Percentiles rank a stretch among this genome's conserved stretches.
Conservation (phyloP, 2,888 invertebrate species). For the Lottia scabra region DNA sequence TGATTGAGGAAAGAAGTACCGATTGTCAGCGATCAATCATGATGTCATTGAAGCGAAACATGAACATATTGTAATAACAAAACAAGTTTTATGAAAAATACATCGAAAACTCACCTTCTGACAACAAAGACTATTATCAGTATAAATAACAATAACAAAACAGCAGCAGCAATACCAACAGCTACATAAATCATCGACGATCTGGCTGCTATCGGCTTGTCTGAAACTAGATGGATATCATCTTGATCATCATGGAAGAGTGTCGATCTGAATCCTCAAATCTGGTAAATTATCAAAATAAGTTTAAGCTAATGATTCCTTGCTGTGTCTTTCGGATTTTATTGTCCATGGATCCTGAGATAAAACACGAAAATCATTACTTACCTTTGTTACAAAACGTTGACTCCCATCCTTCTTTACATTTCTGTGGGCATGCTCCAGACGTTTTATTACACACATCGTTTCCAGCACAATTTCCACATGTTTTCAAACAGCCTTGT, state of each 20-base stretch:
- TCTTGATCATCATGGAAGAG: too few species aligned
- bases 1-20: too few species aligned
- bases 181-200: not conserved
- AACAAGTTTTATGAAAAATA: too few species aligned
- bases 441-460: constrained; percentile 22
- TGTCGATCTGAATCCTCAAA: too few species aligned
- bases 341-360: too few species aligned
- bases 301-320: too few species aligned
- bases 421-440: constrained; percentile 26
- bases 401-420: constrained; percentile 25
- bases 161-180: constrained; percentile 1
- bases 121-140: not conserved
- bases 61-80: too few species aligned
- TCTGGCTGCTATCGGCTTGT: not conserved
- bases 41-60: too few species aligned
- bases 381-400: constrained; percentile 29
- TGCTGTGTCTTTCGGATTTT: too few species aligned
- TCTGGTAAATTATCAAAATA: too few species aligned
- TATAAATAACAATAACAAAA: not conserved
- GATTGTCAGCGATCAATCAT: too few species aligned
- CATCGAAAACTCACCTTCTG: not conserved
- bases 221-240: too few species aligned
- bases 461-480: constrained; percentile 40
- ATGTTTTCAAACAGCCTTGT: constrained; percentile 33
- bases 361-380: not conserved